A percentile compares a stretch with the other conserved stretches of the same genome.
These are phyloP conservation scores for Cromileptes altivelis DNA, from an alignment of 2,113 vertebrate species.

Conservation along the genomic window DNA sequence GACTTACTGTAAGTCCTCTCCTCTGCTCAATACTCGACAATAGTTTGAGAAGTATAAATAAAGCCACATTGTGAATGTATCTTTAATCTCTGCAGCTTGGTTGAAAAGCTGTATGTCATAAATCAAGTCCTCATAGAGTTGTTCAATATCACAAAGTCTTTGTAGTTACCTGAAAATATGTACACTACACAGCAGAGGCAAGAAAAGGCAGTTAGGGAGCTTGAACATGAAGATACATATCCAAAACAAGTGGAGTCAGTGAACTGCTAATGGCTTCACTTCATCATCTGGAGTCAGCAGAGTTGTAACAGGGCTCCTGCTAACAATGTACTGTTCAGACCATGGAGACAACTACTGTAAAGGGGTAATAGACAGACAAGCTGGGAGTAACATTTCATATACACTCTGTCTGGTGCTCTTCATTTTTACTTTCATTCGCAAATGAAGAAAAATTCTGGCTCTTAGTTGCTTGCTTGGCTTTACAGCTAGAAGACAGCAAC, in stretches of 20 bases:
- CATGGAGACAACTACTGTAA: background rate
- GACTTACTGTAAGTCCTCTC: too few species aligned
- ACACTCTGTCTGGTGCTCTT: background rate
- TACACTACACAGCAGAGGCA: conserved; percentile 15
- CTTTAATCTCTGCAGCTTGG: background rate
- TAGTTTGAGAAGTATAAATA: background rate
- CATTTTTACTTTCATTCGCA: background rate
- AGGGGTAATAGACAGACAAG: background rate
- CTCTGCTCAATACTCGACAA: too few species aligned
- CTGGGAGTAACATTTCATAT: background rate
- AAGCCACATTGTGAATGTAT: too few species aligned
- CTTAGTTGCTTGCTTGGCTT: background rate
- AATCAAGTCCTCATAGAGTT: background rate
- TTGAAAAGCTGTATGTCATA: background rate
- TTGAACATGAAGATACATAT: conserved; percentile 2
- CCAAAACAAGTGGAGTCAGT: background rate
- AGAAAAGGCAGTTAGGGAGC: background rate
- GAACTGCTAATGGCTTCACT: background rate
- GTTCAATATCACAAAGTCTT: background rate
- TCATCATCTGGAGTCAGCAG: background rate
- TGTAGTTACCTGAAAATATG: background rate
- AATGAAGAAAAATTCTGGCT: conserved; percentile 13
- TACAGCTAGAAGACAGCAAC: background rate
- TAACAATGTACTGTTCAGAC: background rate
- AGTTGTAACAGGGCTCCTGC: background rate